A percentile compares a stretch with the other conserved stretches of the same genome.
phyloP scores from a whole-genome alignment of 2,888 invertebrate species.

The Catotricha subobsoleta region DNA sequence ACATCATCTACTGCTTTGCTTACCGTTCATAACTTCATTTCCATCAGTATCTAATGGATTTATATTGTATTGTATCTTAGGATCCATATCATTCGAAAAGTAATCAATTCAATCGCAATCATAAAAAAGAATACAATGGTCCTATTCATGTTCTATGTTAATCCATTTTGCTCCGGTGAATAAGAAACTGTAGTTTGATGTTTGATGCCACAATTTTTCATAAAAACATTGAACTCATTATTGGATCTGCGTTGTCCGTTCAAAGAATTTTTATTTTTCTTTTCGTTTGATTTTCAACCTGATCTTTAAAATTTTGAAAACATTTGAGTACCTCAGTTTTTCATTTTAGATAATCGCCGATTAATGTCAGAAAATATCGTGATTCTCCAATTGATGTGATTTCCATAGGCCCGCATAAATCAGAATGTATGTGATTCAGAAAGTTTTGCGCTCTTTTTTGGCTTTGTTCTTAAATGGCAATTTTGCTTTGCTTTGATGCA shows the following conservation, averaged over 20 bases:
- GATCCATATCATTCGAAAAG: too few relatives aligned
- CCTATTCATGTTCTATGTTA: slow-evolving; percentile 16
- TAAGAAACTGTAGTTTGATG: slow-evolving; percentile 17
- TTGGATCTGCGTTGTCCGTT: slow-evolving; percentile 15
- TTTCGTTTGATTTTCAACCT: slow-evolving; percentile 15
- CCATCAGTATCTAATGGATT: too few relatives aligned
- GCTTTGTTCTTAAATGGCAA: too few relatives aligned
- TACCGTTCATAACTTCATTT: too few relatives aligned
- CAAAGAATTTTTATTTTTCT: slow-evolving; percentile 14
- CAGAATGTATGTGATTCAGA: slow-evolving; percentile 20
- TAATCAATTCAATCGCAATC: too few relatives aligned
- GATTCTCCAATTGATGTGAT: slow-evolving; percentile 18
- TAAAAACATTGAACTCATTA: slow-evolving; percentile 10
- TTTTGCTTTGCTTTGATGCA: too few relatives aligned
- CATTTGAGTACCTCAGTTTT: slow-evolving; percentile 17
- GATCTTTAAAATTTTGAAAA: slow-evolving; percentile 15
- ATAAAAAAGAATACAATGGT: too few relatives aligned
- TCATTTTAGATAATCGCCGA: slow-evolving; percentile 18
- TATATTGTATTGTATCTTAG: too few relatives aligned
- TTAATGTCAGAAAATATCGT: slow-evolving; percentile 21
- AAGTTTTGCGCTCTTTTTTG: slow-evolving; percentile 11
- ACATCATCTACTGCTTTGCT: too few relatives aligned
- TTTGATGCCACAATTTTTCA: slow-evolving; percentile 15
- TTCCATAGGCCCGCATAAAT: slow-evolving; percentile 23
- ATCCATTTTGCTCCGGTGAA: slow-evolving; percentile 20